phyloP scores from a whole-genome alignment of 37 sponge, comb jelly and placozoan species.

The Beroe ovata region DNA sequence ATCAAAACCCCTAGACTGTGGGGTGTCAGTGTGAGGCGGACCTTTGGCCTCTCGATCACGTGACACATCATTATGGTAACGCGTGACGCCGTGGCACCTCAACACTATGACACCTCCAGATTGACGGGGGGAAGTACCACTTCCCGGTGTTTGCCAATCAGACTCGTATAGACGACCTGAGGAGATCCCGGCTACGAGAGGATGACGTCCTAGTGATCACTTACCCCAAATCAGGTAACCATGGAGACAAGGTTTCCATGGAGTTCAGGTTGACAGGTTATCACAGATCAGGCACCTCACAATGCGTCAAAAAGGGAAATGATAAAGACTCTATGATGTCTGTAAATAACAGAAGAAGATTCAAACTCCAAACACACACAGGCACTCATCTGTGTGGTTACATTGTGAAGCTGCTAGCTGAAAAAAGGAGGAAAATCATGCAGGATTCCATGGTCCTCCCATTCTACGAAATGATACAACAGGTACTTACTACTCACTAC shows the following conservation, averaged over 20 bases:
- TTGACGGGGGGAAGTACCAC: conserved; percentile 41
- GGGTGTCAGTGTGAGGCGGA: too few relatives aligned
- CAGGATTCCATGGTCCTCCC: conserved; percentile 47
- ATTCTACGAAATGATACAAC: conserved; percentile 40
- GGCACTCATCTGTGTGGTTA: conserved; percentile 53
- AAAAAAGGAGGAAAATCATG: conserved; percentile 9
- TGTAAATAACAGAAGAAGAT: not conserved
- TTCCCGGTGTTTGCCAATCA: conserved; percentile 65
- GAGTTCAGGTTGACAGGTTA: too few relatives aligned
- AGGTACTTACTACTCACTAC: too few relatives aligned
- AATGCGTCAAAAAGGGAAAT: too few relatives aligned
- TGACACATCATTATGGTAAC: too few relatives aligned
- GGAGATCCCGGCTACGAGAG: not conserved
- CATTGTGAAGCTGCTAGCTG: conserved; percentile 61
- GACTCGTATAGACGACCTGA: conserved; percentile 31
- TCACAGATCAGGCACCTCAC: too few relatives aligned
- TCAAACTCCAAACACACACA: not conserved
- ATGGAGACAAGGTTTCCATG: too few relatives aligned
- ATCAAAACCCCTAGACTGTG: too few relatives aligned
- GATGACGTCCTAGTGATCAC: conserved; percentile 33
- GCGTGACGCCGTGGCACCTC: too few relatives aligned
- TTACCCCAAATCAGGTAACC: conserved; percentile 63
- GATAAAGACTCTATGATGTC: too few relatives aligned
- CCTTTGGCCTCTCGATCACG: too few relatives aligned
- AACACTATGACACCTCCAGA: too few relatives aligned